A percentile compares a stretch with the other conserved stretches of the same genome.
Evolutionary conservation across 2,888 invertebrate species (phyloP).

Genomic region (Apamea anceps): DNA sequence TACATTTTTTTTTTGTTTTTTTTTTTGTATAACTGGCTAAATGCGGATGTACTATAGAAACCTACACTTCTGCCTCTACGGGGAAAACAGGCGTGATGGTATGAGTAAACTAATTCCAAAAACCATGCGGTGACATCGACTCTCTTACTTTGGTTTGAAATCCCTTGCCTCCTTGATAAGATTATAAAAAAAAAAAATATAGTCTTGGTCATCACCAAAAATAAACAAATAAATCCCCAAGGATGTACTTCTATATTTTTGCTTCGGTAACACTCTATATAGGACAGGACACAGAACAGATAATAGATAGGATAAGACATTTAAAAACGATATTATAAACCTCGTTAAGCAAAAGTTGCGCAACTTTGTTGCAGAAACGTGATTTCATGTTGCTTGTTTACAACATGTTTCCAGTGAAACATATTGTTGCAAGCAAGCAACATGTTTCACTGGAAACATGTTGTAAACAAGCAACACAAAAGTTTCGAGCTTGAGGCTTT

Average conservation of each 20-base stretch:
- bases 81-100: neutral
- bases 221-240: too few species aligned
- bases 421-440: too few species aligned
- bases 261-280: neutral
- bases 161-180: neutral
- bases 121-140: neutral
- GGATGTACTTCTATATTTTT: neutral
- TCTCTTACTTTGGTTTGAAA: neutral
- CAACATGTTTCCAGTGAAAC: too few species aligned
- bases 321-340: neutral
- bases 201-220: too few species aligned
- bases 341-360: neutral
- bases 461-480: too few species aligned
- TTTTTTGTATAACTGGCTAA: too few species aligned
- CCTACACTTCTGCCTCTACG: neutral
- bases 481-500: too few species aligned
- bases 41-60: neutral
- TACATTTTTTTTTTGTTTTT: too few species aligned
- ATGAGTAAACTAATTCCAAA: neutral
- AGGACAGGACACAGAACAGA: neutral
- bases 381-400: neutral
- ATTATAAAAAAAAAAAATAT: neutral
- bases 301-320: too few species aligned
- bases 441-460: too few species aligned
- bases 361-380: neutral